A percentile compares a stretch with the other conserved stretches of the same genome.
phyloP scores from a whole-genome alignment of 53 echinoderm and acorn worm species.

The Antedon mediterranea region DNA sequence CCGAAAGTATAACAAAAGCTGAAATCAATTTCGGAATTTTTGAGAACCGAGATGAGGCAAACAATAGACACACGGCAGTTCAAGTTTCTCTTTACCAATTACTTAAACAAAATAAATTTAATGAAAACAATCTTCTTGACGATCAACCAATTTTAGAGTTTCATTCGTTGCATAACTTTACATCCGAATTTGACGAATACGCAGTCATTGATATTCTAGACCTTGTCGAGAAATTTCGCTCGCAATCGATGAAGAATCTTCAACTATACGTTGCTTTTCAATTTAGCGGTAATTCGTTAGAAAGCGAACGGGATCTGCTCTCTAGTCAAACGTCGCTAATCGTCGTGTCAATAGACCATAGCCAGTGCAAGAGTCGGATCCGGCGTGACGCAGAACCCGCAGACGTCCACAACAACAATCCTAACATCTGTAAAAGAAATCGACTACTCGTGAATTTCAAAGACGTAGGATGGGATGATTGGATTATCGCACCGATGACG shows the following conservation, averaged over 20 bases:
- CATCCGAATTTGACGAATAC: not conserved
- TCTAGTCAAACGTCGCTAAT: conserved; percentile 29
- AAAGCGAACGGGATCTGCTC: conserved; percentile 2
- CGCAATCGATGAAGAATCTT: not conserved
- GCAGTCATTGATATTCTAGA: not conserved
- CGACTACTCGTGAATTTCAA: conserved; percentile 80
- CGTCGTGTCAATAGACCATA: conserved; percentile 48
- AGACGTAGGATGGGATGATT: conserved; percentile 94
- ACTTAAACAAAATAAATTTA: not conserved
- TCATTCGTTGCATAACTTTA: not conserved
- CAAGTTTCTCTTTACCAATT: not conserved
- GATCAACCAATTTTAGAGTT: not conserved
- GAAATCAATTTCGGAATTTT: conserved; percentile 52
- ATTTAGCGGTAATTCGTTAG: not conserved
- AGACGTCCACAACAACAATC: conserved; percentile 10
- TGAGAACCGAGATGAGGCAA: not conserved
- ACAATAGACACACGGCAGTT: not conserved
- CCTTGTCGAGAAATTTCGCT: not conserved
- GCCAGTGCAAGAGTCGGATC: conserved; percentile 28
- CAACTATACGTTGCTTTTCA: not conserved
- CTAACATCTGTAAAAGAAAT: conserved; percentile 57
- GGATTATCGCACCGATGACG: conserved; percentile 94
- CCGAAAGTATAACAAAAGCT: conserved; percentile 58
- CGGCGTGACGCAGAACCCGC: conserved; percentile 16
- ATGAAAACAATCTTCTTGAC: not conserved